Percentiles rank a stretch among this genome's conserved stretches.
Conservation (phyloP, 1,140 invertebrate genomes). For the Drosophila quadrilineata region DNA sequence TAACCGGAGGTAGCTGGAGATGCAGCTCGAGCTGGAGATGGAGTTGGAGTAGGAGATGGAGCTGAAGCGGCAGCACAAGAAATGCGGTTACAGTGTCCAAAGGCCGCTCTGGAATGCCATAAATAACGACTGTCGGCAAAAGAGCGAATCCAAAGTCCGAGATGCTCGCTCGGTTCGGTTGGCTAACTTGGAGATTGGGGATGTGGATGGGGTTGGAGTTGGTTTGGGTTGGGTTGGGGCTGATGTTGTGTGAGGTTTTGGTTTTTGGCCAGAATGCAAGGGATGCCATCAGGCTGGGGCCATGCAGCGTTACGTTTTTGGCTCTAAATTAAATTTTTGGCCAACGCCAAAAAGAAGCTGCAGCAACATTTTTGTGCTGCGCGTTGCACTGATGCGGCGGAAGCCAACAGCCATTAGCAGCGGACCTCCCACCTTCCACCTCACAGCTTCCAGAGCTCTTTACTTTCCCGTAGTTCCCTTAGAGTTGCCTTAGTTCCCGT, state of each 20-base stretch:
- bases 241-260: no score
- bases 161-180: conserved; percentile 17
- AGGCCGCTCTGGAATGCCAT: conserved; percentile 77
- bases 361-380: conserved; percentile 75
- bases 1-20: conserved; percentile 9
- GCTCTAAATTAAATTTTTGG: conserved; percentile 80
- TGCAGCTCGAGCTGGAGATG: neutral
- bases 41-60: neutral
- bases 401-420: conserved; percentile 74
- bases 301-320: conserved; percentile 52
- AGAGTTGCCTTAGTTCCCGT: no score
- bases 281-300: no score
- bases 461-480: no score
- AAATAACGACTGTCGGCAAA: conserved; percentile 74
- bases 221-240: conserved; percentile 3
- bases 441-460: neutral
- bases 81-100: conserved; percentile 79
- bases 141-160: conserved; percentile 18
- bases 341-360: conserved; percentile 78
- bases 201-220: no score
- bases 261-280: conserved; percentile 44
- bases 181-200: no score
- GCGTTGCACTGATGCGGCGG: conserved; percentile 76
- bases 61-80: conserved; percentile 48
- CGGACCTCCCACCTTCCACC: conserved; percentile 23